Conservation (phyloP, 2,888 invertebrate species). For the Amorpha juglandis region DNA sequence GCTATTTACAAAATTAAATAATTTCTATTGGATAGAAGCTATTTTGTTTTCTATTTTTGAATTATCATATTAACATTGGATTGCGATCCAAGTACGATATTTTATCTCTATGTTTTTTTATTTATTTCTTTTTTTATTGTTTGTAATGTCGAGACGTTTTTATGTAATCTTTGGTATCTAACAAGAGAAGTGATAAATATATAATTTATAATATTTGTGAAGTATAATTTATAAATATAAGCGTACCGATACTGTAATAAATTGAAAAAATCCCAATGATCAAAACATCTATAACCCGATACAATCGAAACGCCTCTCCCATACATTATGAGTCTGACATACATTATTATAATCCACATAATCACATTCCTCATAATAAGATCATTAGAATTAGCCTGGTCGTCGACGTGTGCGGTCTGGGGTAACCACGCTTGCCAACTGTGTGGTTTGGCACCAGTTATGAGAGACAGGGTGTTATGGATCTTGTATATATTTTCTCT, state of each 20-base stretch:
- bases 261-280: conserved; percentile 42
- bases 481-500: neutral
- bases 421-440: conserved; percentile 37
- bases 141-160: too few relatives aligned
- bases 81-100: too few relatives aligned
- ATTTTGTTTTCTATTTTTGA: too few relatives aligned
- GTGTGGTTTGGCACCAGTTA: conserved; percentile 32
- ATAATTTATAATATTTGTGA: too few relatives aligned
- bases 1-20: too few relatives aligned
- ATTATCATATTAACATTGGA: too few relatives aligned
- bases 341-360: conserved; percentile 80
- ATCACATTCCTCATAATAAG: conserved; percentile 82
- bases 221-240: too few relatives aligned
- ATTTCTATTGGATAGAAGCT: too few relatives aligned
- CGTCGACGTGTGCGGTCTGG: conserved; percentile 77
- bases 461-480: conserved; percentile 8
- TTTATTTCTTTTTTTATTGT: too few relatives aligned
- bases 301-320: conserved; percentile 63
- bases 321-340: conserved; percentile 79
- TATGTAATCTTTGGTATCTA: neutral
- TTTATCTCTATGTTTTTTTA: too few relatives aligned
- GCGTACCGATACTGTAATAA: too few relatives aligned
- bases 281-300: conserved; percentile 46
- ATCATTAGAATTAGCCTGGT: conserved; percentile 82
- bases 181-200: too few relatives aligned